Evolutionary conservation across 2,888 invertebrate genomes (phyloP).

Genomic region (Bruchidius siliquastri): DNA sequence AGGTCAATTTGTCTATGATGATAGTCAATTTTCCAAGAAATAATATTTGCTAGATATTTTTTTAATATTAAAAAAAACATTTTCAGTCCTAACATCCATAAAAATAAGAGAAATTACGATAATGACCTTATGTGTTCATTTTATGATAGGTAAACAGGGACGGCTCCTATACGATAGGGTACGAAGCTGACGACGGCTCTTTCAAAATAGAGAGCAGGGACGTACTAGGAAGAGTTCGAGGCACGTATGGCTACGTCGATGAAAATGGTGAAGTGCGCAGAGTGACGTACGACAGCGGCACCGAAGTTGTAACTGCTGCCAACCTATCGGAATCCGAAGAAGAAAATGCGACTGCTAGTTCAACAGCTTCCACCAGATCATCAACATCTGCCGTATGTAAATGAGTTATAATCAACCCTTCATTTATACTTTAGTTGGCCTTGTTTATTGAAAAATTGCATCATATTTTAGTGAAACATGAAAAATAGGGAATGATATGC

Average conservation of each 20-base stretch:
- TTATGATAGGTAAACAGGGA: slow-evolving; percentile 60
- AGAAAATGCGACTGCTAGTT: slow-evolving; percentile 35
- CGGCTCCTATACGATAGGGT: slow-evolving; percentile 80
- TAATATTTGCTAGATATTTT: no score
- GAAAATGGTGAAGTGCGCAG: slow-evolving; percentile 73
- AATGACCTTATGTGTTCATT: no score
- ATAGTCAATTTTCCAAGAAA: no score
- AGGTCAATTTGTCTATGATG: no score
- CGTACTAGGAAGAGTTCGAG: slow-evolving; percentile 74
- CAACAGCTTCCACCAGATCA: slow-evolving; percentile 43
- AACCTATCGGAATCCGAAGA: slow-evolving; percentile 22
- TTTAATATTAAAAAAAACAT: no score
- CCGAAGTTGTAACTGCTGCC: slow-evolving; percentile 48
- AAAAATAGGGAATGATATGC: no score
- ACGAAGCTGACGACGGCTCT: slow-evolving; percentile 79
- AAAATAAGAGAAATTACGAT: no score
- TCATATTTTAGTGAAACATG: no score
- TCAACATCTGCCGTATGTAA: slow-evolving; percentile 48
- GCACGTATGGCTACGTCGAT: slow-evolving; percentile 78
- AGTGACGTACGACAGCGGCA: slow-evolving; percentile 66
- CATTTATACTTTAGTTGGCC: no score
- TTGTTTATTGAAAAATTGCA: no score
- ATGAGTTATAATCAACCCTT: neutral
- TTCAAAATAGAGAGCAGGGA: slow-evolving; percentile 82
- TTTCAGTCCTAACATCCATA: no score